Evolutionary conservation across 2,113 vertebrate species (phyloP), one percentile per base, ranked within the genome.

Genomic region (Patagioenas fasciata): DNA sequence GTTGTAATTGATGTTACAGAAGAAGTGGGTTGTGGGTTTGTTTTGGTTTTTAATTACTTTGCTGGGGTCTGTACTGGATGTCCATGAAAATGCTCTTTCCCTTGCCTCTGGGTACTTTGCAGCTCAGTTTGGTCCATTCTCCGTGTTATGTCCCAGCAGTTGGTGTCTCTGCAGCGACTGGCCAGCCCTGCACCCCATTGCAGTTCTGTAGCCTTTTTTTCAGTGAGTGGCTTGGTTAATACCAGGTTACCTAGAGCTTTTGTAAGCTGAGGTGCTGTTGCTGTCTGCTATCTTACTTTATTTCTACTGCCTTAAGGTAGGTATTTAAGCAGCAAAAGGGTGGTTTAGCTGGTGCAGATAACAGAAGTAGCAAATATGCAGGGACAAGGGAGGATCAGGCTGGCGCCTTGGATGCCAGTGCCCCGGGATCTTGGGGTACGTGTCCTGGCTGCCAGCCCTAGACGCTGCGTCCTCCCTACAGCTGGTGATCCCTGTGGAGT

Each of bases 401-500:
- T 91, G 70, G 61, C 47, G 88, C 29, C 34, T 24, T 12, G 44
- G 25, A 17, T 0, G 7, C 3, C 17, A 17, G 42, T 34, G 11
- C 34, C 53, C 20, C 8, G 16, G 71, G 34, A 51, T 85, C 25
- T 3, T 82, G 51, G 69, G 36, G 40, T 53, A 56, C 0, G 0
- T 65, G 54, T 79, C 44, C 44, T 66, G 57, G 79, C 69, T 70
- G 56, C 70, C 77, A 85, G 51, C 65, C 54, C 23, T 65, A 20
- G n/a, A 71, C 0, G 0, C 21, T 29, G 42, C 24, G 6, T 75
- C 44, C 42, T 38, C 2, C 0, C 36, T 31, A 14, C 38, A 34
- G 65, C 24, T 85, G 36, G n/a, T 14, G 32, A 0, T 70, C 36
- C 47, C 47, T 66, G 25, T 47, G 44, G 51, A 38, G 60, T n/a